Evolutionary conservation across 1,140 invertebrate genomes (phyloP), one percentile per base, ranked within the genome.

Genomic region (Hormaphis cornu): DNA sequence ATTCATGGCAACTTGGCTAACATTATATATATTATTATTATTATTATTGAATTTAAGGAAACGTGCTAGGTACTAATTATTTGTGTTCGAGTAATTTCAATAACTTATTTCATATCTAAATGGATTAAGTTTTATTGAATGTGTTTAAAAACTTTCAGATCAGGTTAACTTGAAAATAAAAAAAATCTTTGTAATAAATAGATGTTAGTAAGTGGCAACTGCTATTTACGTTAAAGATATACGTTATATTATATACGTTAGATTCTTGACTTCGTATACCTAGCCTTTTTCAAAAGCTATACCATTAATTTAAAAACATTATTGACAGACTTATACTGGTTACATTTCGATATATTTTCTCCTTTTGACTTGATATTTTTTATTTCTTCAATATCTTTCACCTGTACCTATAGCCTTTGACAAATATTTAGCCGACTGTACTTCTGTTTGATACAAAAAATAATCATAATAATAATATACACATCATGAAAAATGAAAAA

Each of bases 391-490:
- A 58, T 40, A 40, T 58, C 16, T 58, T 58, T 58, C 35, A 40
- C 20, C 14, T 58, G 54, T 58, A 40, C 20, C 14, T 58, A 35
- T 58, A 58, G 54, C 20, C 54, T 58, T 58, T 58, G 54, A 58
- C 54, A 58, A 58, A 58, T 58, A 58, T 58, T 58, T 58, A 40
- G 54, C 20, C 40, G 40, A 58, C 54, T 58, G 16, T 58, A 58
- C 33, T 58, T 58, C 20, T 37, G 20, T 58, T 58, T 58, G 12
- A 40, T 40, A 8, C 40, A 56, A 56, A 37, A 56, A 56, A 56
- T 37, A 37, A 35, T 37, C 24, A 58, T 4, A 24, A 37, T 37
- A 8, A 40, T 35, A 54, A 5, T 33, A n/a, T 37, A 56, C n/a
- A 58, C 26, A 8, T 30, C n/a, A 30, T 53, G 22, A 24, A 56